phyloP scores from a whole-genome alignment of 64 coral and sea anemone genomes.

The Montipora efflorescens region DNA sequence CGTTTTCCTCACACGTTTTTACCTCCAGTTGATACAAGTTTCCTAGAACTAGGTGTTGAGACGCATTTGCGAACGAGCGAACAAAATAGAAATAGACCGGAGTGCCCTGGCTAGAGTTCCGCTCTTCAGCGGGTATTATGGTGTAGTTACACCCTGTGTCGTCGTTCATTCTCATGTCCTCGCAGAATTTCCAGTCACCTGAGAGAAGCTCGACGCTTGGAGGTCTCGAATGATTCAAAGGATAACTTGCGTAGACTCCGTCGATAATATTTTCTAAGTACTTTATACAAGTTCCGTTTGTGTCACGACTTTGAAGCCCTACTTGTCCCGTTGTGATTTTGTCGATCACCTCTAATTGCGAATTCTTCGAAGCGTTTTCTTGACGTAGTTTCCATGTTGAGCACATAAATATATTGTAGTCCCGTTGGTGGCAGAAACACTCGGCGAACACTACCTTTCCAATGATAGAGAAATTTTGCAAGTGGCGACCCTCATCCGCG shows the following conservation, averaged over 20 bases:
- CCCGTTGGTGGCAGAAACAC: background rate
- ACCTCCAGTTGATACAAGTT: background rate
- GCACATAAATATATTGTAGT: background rate
- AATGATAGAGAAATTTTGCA: background rate
- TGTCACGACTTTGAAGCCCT: background rate
- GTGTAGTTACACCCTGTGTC: slow-evolving; percentile 1
- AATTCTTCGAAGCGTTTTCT: background rate
- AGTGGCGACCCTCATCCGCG: background rate
- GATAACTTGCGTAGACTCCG: background rate
- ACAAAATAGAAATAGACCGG: background rate
- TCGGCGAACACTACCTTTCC: background rate
- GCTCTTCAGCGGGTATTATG: background rate
- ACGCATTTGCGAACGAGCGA: background rate
- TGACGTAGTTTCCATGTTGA: background rate
- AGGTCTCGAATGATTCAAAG: background rate
- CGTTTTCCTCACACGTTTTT: background rate
- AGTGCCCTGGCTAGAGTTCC: background rate
- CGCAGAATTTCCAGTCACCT: background rate
- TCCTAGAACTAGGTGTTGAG: background rate
- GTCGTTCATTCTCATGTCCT: background rate
- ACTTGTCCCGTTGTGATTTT: background rate
- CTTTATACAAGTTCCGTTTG: background rate
- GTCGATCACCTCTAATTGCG: background rate
- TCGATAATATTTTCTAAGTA: background rate
- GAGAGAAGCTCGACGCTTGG: background rate